Base-by-base conservation (phyloP, 2,888 invertebrate species). In the Zaprionus obscuricornis region DNA sequence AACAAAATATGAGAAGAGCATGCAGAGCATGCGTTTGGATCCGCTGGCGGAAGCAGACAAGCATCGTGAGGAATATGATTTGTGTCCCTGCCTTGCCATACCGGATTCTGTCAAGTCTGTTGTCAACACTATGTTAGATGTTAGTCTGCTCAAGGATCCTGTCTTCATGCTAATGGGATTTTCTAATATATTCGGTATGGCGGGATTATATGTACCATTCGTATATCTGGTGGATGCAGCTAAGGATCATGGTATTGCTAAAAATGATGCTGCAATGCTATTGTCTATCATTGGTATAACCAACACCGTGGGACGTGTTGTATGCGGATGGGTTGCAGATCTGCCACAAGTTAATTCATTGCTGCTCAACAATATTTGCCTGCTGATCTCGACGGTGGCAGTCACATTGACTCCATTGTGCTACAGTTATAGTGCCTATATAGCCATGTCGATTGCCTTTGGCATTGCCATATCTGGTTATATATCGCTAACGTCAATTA, bases 401-500 rank as follows among this genome's bases (percentile, higher is more conserved):
- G 96, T 98, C 6, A 93, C 95, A 4, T 85, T 95, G 51, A 96
- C 95, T 24, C 98, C 98, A 0, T 94, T 98, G 87, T 97, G 97
- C 90, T 90, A 92, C 63, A 92, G 93, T 1, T 98, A 96, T 85
- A 91, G 92, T 5, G 91, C 95, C 46, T 96, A 96, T 86, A 93
- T 97, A 42, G 91, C 93, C 1, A 95, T 97, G 90, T 94, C 97
- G 26, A 92, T 97, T 70, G 95, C 96, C 85, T 98, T 98, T 89
- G 98, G 98, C 63, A 92, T 98, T 71, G 97, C 97, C 84, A 95
- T 97, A 75, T 96, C 98, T 66, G 98, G 98, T 64, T 99, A 97
- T 91, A 98, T 99, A 87, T 98, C 98, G 6, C 92, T 99, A 57
- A 99, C 99, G 31, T 99, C 99, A 40, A 98, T 99, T 88, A 98